phyloP scores from a whole-genome alignment of 2,888 invertebrate species.

The Caenorhabditis sp. region DNA sequence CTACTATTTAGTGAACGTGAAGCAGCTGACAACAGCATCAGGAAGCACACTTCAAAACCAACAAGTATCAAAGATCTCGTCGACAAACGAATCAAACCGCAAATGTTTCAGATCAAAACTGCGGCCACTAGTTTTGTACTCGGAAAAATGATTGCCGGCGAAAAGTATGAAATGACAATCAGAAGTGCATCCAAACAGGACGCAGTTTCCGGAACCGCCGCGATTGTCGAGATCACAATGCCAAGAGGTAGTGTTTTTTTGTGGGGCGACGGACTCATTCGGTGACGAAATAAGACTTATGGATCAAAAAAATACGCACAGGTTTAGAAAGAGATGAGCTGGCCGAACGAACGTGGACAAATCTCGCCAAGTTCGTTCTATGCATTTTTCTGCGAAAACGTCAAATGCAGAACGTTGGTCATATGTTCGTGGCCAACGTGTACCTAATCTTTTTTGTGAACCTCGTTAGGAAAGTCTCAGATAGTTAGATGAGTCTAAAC shows the following conservation, averaged over 20 bases:
- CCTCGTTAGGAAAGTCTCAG: too few relatives aligned
- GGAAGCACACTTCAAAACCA: conserved; percentile 69
- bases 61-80: conserved; percentile 59
- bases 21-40: conserved; percentile 73
- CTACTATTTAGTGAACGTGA: conserved; percentile 76
- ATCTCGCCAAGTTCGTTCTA: too few relatives aligned
- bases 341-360: too few relatives aligned
- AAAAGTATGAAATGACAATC: conserved; percentile 77
- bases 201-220: conserved; percentile 71
- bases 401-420: too few relatives aligned
- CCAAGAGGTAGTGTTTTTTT: conserved; percentile 68
- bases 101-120: conserved; percentile 74
- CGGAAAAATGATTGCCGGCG: conserved; percentile 74
- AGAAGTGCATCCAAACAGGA: conserved; percentile 66
- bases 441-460: too few relatives aligned
- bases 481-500: too few relatives aligned
- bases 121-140: conserved; percentile 73
- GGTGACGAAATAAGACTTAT: conserved; percentile 7
- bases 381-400: too few relatives aligned
- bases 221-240: conserved; percentile 77
- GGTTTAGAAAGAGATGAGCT: too few relatives aligned
- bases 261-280: too few relatives aligned
- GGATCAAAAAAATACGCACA: too few relatives aligned
- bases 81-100: background rate
- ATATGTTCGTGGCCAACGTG: too few relatives aligned